Base-by-base conservation (phyloP, 2,888 invertebrate species). In the Lasioglossum calceatum region DNA sequence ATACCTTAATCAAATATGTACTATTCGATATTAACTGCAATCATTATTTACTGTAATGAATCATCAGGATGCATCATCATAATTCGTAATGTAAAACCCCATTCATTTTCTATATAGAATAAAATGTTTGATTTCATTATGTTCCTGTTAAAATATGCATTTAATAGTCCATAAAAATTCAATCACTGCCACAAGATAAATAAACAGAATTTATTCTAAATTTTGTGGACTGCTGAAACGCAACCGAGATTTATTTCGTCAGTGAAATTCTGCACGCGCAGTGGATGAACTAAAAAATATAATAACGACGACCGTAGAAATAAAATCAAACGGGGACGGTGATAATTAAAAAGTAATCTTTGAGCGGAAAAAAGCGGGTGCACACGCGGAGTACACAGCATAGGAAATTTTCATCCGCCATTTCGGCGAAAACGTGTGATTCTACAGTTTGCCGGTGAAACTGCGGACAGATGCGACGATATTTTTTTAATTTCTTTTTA, bases 391-490 rank as follows among this genome's bases (percentile, higher is more conserved):
- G n/a, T 8, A 19, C 67, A 36, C 44, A n/a, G 47, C 47, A 14
- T 16, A 7, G 16, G 47, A 27, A 36, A 47, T 72, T 14, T 72
- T 77, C 47, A 19, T 76, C 61, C 19, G 50, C 4, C 47, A 42
- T 50, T 77, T 47, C 14, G 36, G 7, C 27, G 54, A 3, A 67
- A 82, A 54, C 50, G 73, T 44, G 58, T 39, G 36, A 19, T 71
- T 36, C 70, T 7, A 50, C 75, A 71, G 71, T 71, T 61, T 47
- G 27, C 44, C 27, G 39, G 54, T 16, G 72, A 64, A 72, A 44
- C 23, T 54, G 61, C 64, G 61, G 39, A 47, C 36, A 36, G 73
- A n/a, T 36, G n/a, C 39, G 19, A n/a, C 32, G 67, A 67, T 67
- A 67, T 67, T 54, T 54, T 8, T 32, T 16, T 5, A 32, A 32